Evolutionary conservation across 2,113 vertebrate genomes (phyloP).

Genomic region (Dicentrarchus labrax): DNA sequence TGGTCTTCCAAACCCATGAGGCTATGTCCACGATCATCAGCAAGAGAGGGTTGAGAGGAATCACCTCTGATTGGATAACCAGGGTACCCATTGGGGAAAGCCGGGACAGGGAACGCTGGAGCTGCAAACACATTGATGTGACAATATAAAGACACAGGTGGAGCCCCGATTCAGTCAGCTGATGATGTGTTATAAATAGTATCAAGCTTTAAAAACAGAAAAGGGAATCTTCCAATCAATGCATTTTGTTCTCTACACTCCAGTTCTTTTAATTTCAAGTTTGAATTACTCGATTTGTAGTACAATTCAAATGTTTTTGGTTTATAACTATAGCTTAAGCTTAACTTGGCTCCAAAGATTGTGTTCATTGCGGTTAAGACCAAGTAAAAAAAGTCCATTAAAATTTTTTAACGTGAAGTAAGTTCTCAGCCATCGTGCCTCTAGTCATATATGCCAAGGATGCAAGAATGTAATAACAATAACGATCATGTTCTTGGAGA

Average conservation of each 20-base stretch:
- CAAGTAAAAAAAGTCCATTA: background rate
- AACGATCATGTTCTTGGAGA: too few species aligned
- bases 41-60: constrained; percentile 89
- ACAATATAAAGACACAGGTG: constrained; percentile 5
- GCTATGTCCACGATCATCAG: constrained; percentile 92
- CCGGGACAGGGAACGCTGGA: constrained; percentile 91
- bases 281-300: background rate
- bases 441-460: background rate
- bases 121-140: constrained; percentile 76
- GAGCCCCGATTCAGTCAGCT: background rate
- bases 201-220: background rate
- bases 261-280: background rate
- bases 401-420: background rate
- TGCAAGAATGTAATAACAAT: too few species aligned
- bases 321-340: background rate
- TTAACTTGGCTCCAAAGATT: background rate
- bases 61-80: constrained; percentile 91
- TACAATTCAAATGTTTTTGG: background rate
- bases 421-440: background rate
- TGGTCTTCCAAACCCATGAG: constrained; percentile 95
- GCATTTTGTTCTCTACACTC: background rate
- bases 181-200: background rate
- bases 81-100: constrained; percentile 95
- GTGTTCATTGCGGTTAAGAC: background rate
- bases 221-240: background rate